Evolutionary conservation across 2,113 vertebrate genomes (phyloP).

Genomic region (Paracanthobrama guichenoti): DNA sequence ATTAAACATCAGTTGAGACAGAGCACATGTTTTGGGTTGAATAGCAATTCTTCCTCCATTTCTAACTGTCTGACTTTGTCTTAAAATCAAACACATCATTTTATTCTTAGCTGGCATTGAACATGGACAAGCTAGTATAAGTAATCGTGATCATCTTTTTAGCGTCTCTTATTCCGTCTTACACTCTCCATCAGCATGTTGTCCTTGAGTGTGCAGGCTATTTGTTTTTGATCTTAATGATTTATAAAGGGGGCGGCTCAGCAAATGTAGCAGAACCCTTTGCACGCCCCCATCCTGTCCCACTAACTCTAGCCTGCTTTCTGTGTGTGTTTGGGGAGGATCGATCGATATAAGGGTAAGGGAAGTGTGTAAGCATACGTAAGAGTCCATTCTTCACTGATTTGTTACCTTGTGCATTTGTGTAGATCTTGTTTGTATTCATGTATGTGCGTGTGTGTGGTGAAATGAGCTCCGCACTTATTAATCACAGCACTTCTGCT

Average conservation of each 20-base stretch:
- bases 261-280: slow-evolving; percentile 55
- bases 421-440: slow-evolving; percentile 7
- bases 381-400: not conserved
- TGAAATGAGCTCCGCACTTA: slow-evolving; percentile 17
- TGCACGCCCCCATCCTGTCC: slow-evolving; percentile 20
- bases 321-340: not conserved
- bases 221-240: slow-evolving; percentile 49
- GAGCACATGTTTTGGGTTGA: slow-evolving; percentile 25
- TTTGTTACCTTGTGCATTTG: slow-evolving; percentile 5
- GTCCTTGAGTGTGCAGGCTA: slow-evolving; percentile 43
- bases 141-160: not conserved
- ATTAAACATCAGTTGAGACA: slow-evolving; percentile 28
- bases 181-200: not conserved
- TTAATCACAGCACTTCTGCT: slow-evolving; percentile 56
- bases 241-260: slow-evolving; percentile 54
- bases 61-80: not conserved
- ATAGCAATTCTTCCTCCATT: slow-evolving; percentile 26
- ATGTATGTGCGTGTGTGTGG: slow-evolving; percentile 31
- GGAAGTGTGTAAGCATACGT: not conserved
- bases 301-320: slow-evolving; percentile 3
- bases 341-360: not conserved
- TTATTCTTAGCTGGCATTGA: not conserved
- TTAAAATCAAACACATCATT: not conserved
- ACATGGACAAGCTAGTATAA: not conserved
- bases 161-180: not conserved